A percentile compares a stretch with the other conserved stretches of the same genome.
phyloP scores from a whole-genome alignment of 2,797 vertebrate genomes.

The Loris lydekkerianus region DNA sequence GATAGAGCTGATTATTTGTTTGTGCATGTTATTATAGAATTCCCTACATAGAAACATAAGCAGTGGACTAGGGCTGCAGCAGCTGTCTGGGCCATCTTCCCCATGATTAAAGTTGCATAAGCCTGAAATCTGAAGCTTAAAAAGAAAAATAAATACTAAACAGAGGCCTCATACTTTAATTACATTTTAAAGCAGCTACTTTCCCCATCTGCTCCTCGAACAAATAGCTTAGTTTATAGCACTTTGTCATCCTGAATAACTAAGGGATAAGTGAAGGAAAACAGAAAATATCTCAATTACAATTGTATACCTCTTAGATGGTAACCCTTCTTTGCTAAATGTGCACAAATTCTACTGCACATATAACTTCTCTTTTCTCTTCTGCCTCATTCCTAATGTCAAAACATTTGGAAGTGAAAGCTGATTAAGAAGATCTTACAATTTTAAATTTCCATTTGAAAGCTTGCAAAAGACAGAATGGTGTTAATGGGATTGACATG shows the following conservation, averaged over 20 bases:
- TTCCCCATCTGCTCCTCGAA: constrained; percentile 72
- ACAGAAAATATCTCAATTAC: not conserved
- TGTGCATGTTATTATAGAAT: not conserved
- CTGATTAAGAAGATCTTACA: not conserved
- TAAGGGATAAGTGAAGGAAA: not conserved
- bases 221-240: constrained; percentile 54
- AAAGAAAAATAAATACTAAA: constrained; percentile 76
- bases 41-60: constrained; percentile 1
- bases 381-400: constrained; percentile 4
- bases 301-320: not conserved
- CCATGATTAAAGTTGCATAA: constrained; percentile 71
- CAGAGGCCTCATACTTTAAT: constrained; percentile 69
- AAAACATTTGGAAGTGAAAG: constrained; percentile 56
- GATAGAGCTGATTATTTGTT: constrained; percentile 26
- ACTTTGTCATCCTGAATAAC: constrained; percentile 63
- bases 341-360: not conserved
- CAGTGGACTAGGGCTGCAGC: constrained; percentile 7
- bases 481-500: not conserved
- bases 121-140: constrained; percentile 72
- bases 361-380: constrained; percentile 11
- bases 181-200: constrained; percentile 69
- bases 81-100: constrained; percentile 64
- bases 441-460: constrained; percentile 47
- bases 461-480: constrained; percentile 36
- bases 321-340: constrained; percentile 5